Conservation (phyloP, 1,140 invertebrate species). For the Dendroctonus valens region DNA sequence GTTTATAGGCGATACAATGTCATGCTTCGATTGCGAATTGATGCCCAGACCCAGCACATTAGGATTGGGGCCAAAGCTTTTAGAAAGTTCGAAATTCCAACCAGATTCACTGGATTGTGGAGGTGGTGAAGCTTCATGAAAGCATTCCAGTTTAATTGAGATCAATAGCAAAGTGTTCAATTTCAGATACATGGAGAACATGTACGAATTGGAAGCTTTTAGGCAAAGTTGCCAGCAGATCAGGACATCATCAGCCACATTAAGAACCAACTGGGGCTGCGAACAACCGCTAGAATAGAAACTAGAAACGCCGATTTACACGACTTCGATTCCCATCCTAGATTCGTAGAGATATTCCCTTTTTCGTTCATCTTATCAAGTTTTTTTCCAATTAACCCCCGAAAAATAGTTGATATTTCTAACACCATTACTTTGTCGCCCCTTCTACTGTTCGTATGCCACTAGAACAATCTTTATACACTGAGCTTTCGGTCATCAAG, state of each 20-base stretch:
- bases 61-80: slow-evolving; percentile 95
- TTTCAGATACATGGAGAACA: slow-evolving; percentile 82
- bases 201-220: slow-evolving; percentile 95
- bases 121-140: slow-evolving; percentile 48
- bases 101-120: slow-evolving; percentile 78
- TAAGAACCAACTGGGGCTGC: slow-evolving; percentile 89
- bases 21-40: slow-evolving; percentile 98
- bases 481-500: too few relatives aligned
- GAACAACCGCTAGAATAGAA: slow-evolving; percentile 96
- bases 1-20: slow-evolving; percentile 80
- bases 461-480: too few relatives aligned
- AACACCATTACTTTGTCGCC: too few relatives aligned
- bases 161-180: background rate
- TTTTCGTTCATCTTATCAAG: slow-evolving; percentile 3
- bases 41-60: slow-evolving; percentile 97
- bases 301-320: slow-evolving; percentile 89
- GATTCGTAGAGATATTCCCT: slow-evolving; percentile 51
- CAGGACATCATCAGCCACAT: slow-evolving; percentile 98
- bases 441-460: too few relatives aligned
- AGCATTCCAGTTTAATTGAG: background rate
- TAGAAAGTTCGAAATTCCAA: slow-evolving; percentile 91
- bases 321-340: slow-evolving; percentile 82
- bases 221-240: slow-evolving; percentile 92
- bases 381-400: background rate
- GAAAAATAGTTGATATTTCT: too few relatives aligned